Base-by-base conservation (phyloP, 2,797 vertebrate genomes). In the Acanthurus leucopareius region DNA sequence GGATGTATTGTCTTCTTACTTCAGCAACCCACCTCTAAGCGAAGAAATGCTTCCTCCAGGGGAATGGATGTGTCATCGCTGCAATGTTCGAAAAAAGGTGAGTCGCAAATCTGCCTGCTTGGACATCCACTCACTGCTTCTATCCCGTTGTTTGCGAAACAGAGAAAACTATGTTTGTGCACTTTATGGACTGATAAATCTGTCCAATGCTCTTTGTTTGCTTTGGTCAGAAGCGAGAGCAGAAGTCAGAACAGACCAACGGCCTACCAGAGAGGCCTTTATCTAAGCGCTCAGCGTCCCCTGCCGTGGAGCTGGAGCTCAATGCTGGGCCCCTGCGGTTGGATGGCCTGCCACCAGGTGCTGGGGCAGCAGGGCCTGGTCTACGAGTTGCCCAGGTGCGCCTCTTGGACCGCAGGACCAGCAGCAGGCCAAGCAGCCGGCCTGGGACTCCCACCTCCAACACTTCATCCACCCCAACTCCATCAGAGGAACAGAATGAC, bases 51-150 rank as follows among this genome's bases (percentile, higher is more conserved):
- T 99, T 92, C 98, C 98, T 60, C 96, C 98, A 7, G 98, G 98
- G 76, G 98, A 98, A 90, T 99, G 98, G 98, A 99, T 99, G 97
- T 99, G 98, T 94, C 98, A 99, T 90, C 97, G 98, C 91, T 99
- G 98, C 87, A 97, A 96, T 32, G 96, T 99, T 73, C 96, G 97
- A 56, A 96, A 97, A 93, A 99, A 98, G 96, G 98, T 99, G 64
- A 85, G 91, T 44, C 7, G 2, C 52, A 19, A 22, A 6, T 40
- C 2, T 56, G 63, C 11, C 19, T 0, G 48, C 0, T 58, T 9
- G 42, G 19, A 19, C 14, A 38, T 11, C 7, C 16, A 35, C 10
- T 57, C n/a, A 17, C 16, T 28, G 40, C 60, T 47, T 14, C 1
- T 15, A 13, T 57, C 19, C 42, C 5, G 10, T 7, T 0, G 2